Conservation (phyloP, 2,113 vertebrate genomes). For the Seriola rivoliana region DNA sequence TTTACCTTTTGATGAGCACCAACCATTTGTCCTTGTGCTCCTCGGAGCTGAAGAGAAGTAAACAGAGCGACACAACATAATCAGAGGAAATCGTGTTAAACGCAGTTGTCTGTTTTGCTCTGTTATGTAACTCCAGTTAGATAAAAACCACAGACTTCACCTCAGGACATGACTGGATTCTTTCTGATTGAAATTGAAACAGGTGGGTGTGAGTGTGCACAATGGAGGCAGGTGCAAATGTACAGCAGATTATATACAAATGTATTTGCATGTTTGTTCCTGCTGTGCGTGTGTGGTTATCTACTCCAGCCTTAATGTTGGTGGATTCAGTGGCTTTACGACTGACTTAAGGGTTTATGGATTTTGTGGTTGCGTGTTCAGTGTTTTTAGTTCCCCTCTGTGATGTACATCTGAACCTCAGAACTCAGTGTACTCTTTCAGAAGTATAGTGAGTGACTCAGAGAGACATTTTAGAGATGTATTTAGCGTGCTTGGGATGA, state of each 20-base stretch:
- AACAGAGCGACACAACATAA: conserved; percentile 31
- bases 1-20: conserved; percentile 90
- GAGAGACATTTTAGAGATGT: not conserved
- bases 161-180: conserved; percentile 42
- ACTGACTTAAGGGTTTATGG: conserved; percentile 26
- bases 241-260: not conserved
- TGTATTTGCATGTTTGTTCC: conserved; percentile 22
- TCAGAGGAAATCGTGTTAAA: conserved; percentile 31
- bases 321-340: conserved; percentile 21
- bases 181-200: conserved; percentile 21
- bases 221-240: conserved; percentile 16
- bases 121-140: conserved; percentile 26
- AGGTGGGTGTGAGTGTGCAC: not conserved
- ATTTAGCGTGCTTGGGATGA: not conserved
- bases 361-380: conserved; percentile 29
- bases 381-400: conserved; percentile 14
- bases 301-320: conserved; percentile 1
- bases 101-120: conserved; percentile 8
- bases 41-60: conserved; percentile 83
- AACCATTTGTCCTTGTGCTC: conserved; percentile 95
- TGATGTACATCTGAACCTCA: conserved; percentile 14
- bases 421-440: conserved; percentile 43
- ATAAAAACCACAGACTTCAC: conserved; percentile 24
- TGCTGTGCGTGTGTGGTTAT: conserved; percentile 16
- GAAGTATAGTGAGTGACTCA: not conserved